Evolutionary conservation across 2,888 invertebrate genomes (phyloP), one percentile per base, ranked within the genome.

Genomic region (Pseudoips prasinana): DNA sequence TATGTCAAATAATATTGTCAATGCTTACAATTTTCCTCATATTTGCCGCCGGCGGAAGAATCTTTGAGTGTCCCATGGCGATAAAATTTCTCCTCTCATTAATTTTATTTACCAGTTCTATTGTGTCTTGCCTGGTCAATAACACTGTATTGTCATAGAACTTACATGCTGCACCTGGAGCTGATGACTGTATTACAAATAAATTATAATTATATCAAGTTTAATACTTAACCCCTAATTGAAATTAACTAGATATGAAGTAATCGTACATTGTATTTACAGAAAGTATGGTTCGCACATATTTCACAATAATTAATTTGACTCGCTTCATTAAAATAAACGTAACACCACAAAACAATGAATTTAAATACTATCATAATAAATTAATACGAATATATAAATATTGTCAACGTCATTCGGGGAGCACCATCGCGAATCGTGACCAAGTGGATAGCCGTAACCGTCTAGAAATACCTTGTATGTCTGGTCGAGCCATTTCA

Each of bases 1-100:
- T n/a, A n/a, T n/a, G n/a, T n/a, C n/a, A n/a, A n/a, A n/a, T n/a
- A n/a, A n/a, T n/a, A n/a, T n/a, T n/a, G n/a, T n/a, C n/a, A n/a
- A n/a, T n/a, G 47, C 75, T 63, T 46, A 88, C 86, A 34, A 86
- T 58, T 73, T 77, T 80, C 30, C 66, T 78, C 85, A 88, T 87
- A 46, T 88, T 82, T 8, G 84, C 84, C 7, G 84, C 85, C 25
- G 65, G 62, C 0, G 85, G 82, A 8, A 84, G 54, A 11, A 59
- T 57, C 35, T 59, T 72, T 1, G 78, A 69, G 7, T 60, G 42
- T 1, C 85, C 84, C 43, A 58, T 46, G 7, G 87, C 84, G 11
- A 88, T 62, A 40, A 72, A 80, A 50, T 81, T 76, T 46, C 87
- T 67, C 25, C 72, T 68, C 29, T 75, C 70, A 45, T 88, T 87